Percentiles rank a stretch among this genome's conserved stretches.
phyloP scores from a whole-genome alignment of 1,140 invertebrate species.

The Nasonia vitripennis region DNA sequence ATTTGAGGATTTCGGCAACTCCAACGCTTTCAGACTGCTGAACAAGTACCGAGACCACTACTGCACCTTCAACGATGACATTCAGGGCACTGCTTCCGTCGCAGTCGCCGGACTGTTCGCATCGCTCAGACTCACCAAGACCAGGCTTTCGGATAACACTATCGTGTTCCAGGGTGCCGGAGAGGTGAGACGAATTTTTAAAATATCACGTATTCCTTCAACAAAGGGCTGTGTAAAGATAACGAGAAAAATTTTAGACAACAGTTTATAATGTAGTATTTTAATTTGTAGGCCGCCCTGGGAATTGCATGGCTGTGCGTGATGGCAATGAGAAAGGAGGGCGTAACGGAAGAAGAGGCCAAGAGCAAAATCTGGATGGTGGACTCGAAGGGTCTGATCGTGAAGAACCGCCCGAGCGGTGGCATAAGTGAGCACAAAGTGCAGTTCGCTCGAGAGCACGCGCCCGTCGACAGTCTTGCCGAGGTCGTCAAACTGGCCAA shows the following conservation, averaged over 20 bases:
- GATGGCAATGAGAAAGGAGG: slow-evolving; percentile 91
- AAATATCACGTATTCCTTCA: not conserved
- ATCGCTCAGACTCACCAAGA: slow-evolving; percentile 85
- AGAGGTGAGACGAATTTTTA: slow-evolving; percentile 77
- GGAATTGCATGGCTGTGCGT: slow-evolving; percentile 92
- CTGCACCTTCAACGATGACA: slow-evolving; percentile 97
- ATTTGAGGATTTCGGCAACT: slow-evolving; percentile 97
- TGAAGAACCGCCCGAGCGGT: slow-evolving; percentile 85
- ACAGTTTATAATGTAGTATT: not conserved
- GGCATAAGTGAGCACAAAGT: slow-evolving; percentile 85
- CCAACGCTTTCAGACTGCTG: slow-evolving; percentile 91
- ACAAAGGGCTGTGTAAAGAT: no score
- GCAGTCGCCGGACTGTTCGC: slow-evolving; percentile 94
- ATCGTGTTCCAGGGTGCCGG: slow-evolving; percentile 96
- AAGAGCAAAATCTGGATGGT: slow-evolving; percentile 83
- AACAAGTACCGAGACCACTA: slow-evolving; percentile 89
- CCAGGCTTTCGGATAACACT: slow-evolving; percentile 85
- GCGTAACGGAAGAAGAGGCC: slow-evolving; percentile 83
- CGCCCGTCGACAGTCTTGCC: slow-evolving; percentile 81
- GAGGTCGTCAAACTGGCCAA: slow-evolving; percentile 87
- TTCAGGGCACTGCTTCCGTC: slow-evolving; percentile 94
- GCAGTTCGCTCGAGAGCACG: slow-evolving; percentile 83
- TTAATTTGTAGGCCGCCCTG: slow-evolving; percentile 80
- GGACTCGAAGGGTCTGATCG: slow-evolving; percentile 85
- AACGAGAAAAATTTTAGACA: no score